These are phyloP conservation scores for Listrodromus nycthemerus DNA, from an alignment of 2,888 invertebrate genomes.

Conservation along the genomic window DNA sequence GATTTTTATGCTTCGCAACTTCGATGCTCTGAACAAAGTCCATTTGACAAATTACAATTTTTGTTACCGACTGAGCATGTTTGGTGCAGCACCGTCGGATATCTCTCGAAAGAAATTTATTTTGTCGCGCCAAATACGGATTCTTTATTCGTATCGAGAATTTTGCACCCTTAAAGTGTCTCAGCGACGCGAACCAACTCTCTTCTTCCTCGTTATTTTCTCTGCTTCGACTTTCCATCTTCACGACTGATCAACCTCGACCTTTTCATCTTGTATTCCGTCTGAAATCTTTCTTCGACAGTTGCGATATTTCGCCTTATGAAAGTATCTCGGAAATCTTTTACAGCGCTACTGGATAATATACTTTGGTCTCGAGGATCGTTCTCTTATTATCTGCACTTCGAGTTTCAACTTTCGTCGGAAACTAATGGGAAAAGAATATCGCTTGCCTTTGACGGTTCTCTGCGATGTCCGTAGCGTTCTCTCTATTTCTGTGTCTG, in stretches of 20 bases:
- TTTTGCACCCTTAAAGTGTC: background rate
- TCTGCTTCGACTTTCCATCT: background rate
- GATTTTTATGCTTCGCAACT: background rate
- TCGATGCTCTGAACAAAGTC: too few relatives aligned
- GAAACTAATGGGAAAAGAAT: slow-evolving; percentile 32
- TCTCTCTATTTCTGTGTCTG: slow-evolving; percentile 3
- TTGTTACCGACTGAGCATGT: too few relatives aligned
- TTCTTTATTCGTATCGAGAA: background rate
- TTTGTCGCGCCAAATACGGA: too few relatives aligned
- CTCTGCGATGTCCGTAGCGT: background rate
- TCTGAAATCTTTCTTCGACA: background rate
- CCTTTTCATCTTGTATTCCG: background rate
- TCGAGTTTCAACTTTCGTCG: slow-evolving; percentile 35
- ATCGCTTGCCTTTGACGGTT: slow-evolving; percentile 49
- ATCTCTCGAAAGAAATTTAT: too few relatives aligned
- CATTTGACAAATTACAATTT: too few relatives aligned
- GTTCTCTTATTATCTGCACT: slow-evolving; percentile 53
- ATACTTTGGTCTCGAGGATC: background rate
- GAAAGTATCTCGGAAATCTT: background rate
- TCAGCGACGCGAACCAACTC: background rate
- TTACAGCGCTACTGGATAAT: background rate
- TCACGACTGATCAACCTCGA: background rate
- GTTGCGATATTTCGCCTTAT: background rate
- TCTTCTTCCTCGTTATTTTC: background rate
- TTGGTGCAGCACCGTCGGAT: too few relatives aligned